phyloP scores from a whole-genome alignment of 2,113 vertebrate species.

The Callopanchax toddi region DNA sequence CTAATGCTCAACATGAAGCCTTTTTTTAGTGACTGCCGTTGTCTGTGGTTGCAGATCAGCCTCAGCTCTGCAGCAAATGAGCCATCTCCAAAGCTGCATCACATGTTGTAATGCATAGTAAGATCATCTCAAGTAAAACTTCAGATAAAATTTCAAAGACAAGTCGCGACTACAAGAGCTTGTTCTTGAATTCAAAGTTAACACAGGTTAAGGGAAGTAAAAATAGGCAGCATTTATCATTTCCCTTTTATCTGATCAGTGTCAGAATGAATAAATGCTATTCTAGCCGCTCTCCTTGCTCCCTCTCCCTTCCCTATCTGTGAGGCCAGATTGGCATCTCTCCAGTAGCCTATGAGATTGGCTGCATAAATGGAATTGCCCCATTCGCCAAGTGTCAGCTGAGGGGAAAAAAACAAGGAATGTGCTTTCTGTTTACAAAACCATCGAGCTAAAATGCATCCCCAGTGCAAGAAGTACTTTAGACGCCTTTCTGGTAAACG shows the following conservation, averaged over 20 bases:
- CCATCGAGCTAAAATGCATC: slow-evolving; percentile 40
- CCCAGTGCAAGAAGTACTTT: slow-evolving; percentile 39
- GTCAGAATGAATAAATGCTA: slow-evolving; percentile 78
- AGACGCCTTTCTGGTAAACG: slow-evolving; percentile 42
- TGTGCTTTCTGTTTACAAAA: slow-evolving; percentile 54
- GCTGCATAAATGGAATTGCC: slow-evolving; percentile 72
- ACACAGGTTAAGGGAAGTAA: slow-evolving; percentile 64
- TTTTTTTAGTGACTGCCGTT: background rate
- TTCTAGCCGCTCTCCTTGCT: slow-evolving; percentile 50
- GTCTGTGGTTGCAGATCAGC: background rate
- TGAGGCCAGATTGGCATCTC: slow-evolving; percentile 73
- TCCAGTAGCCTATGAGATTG: slow-evolving; percentile 74
- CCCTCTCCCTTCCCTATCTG: slow-evolving; percentile 65
- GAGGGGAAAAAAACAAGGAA: slow-evolving; percentile 44
- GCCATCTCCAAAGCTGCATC: slow-evolving; percentile 17
- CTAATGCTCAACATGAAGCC: background rate
- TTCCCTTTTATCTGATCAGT: slow-evolving; percentile 78
- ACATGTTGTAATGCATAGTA: slow-evolving; percentile 27
- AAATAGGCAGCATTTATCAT: slow-evolving; percentile 77
- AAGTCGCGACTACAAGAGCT: slow-evolving; percentile 1
- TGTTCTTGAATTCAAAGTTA: slow-evolving; percentile 53
- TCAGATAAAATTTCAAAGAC: slow-evolving; percentile 19
- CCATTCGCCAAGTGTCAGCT: slow-evolving; percentile 68
- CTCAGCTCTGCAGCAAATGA: slow-evolving; percentile 34
- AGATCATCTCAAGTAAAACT: slow-evolving; percentile 39